Conservation (phyloP, 2,888 invertebrate genomes). For the Heterodera filipjevi region DNA sequence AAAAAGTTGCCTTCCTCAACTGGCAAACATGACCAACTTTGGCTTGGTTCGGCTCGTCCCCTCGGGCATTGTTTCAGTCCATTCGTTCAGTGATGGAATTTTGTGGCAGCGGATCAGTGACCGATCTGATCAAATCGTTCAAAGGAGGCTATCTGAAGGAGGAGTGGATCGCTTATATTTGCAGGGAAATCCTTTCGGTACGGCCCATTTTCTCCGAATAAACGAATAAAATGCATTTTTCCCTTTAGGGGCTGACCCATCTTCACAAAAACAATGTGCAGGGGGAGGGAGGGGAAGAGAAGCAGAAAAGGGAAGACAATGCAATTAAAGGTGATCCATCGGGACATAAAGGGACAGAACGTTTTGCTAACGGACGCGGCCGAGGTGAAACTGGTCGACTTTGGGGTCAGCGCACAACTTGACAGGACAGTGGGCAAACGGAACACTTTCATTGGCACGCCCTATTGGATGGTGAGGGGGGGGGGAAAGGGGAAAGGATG, state of each 20-base stretch:
- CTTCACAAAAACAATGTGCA: conserved; percentile 95
- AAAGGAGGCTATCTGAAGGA: conserved; percentile 97
- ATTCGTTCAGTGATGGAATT: conserved; percentile 91
- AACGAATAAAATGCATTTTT: no score
- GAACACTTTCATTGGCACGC: conserved; percentile 93
- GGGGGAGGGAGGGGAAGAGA: neutral
- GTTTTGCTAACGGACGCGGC: conserved; percentile 98
- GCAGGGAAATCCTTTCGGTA: conserved; percentile 76
- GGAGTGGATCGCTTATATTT: conserved; percentile 99
- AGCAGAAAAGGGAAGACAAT: no score
- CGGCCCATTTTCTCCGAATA: neutral
- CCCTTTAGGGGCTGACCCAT: conserved; percentile 81
- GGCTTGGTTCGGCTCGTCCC: conserved; percentile 74
- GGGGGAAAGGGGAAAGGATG: neutral
- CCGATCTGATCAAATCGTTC: conserved; percentile 97
- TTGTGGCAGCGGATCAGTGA: conserved; percentile 97
- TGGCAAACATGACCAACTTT: conserved; percentile 97
- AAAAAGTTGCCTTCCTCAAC: conserved; percentile 82
- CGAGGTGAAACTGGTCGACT: conserved; percentile 98
- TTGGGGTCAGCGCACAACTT: conserved; percentile 97
- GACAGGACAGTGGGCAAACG: conserved; percentile 97
- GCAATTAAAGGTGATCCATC: conserved; percentile 75
- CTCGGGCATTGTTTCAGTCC: conserved; percentile 79
- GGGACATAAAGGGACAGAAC: conserved; percentile 90
- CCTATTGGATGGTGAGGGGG: conserved; percentile 67